These are phyloP conservation scores for Acanthaster planci DNA, from an alignment of 35 echinoderm and acorn worm species.

Conservation along the genomic window DNA sequence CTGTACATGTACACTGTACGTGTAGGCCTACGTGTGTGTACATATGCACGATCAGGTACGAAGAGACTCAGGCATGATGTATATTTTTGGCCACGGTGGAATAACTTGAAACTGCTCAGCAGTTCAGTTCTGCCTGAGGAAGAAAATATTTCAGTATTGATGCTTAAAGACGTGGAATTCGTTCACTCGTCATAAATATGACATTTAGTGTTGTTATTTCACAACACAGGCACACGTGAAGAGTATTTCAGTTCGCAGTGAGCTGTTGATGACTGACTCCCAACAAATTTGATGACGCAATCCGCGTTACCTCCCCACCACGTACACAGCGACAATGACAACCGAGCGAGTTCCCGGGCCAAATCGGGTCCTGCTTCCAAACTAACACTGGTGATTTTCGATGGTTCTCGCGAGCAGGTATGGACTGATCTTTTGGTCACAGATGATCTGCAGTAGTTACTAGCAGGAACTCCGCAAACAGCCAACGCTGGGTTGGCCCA, in stretches of 20 bases:
- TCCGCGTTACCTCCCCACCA: background rate
- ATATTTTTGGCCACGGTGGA: too few species aligned
- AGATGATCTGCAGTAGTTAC: conserved; percentile 13
- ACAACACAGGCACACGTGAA: background rate
- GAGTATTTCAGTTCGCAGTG: background rate
- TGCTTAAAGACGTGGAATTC: too few species aligned
- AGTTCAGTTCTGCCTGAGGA: too few species aligned
- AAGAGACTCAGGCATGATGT: too few species aligned
- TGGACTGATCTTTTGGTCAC: background rate
- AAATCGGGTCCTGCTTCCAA: background rate
- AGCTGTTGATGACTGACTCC: background rate
- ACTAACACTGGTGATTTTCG: background rate
- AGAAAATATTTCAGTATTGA: too few species aligned
- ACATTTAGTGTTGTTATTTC: background rate
- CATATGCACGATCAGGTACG: too few species aligned
- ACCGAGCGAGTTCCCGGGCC: background rate
- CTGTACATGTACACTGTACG: too few species aligned
- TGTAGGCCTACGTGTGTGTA: too few species aligned
- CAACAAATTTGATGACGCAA: conserved; percentile 17
- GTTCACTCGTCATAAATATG: too few species aligned
- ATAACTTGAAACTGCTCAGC: too few species aligned
- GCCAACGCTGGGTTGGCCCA: conserved; percentile 31
- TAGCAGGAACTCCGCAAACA: background rate
- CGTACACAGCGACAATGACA: too few species aligned
- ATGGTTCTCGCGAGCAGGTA: background rate